Percentiles rank a stretch among this genome's conserved stretches.
phyloP scores from a whole-genome alignment of 2,797 vertebrate genomes.

The Triplophysa yarkandensis region DNA sequence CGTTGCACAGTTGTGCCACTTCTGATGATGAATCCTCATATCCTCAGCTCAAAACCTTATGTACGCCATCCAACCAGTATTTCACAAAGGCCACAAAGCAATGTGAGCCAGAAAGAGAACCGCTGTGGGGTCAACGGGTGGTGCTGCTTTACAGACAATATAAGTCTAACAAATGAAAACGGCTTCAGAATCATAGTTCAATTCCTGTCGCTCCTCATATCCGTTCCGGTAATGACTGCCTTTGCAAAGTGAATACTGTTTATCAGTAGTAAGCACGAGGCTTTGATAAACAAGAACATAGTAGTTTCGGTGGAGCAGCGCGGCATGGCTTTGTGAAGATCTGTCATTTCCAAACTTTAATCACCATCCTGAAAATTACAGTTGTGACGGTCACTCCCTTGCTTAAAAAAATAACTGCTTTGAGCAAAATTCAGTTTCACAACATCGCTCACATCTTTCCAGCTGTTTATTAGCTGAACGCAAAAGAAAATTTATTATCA shows the following conservation, averaged over 20 bases:
- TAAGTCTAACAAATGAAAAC: constrained; percentile 30
- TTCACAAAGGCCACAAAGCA: constrained; percentile 18
- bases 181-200: constrained; percentile 9
- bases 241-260: constrained; percentile 16
- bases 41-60: constrained; percentile 7
- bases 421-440: constrained; percentile 10
- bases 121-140: background rate
- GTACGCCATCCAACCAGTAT: background rate
- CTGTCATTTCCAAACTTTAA: constrained; percentile 52
- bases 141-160: constrained; percentile 27
- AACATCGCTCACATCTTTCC: background rate
- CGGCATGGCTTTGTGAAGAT: constrained; percentile 19
- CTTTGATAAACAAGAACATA: constrained; percentile 25
- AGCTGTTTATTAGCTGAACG: constrained; percentile 32
- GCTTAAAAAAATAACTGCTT: constrained; percentile 51
- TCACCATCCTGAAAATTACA: constrained; percentile 50
- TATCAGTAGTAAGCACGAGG: constrained; percentile 7
- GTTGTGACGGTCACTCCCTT: constrained; percentile 37
- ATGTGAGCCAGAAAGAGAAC: background rate
- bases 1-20: background rate
- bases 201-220: background rate
- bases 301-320: constrained; percentile 12
- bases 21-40: constrained; percentile 13
- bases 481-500: constrained; percentile 11
- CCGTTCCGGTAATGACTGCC: background rate